These are phyloP conservation scores for Drosophila lini DNA, from an alignment of 1,140 invertebrate species.

Conservation along the genomic window DNA sequence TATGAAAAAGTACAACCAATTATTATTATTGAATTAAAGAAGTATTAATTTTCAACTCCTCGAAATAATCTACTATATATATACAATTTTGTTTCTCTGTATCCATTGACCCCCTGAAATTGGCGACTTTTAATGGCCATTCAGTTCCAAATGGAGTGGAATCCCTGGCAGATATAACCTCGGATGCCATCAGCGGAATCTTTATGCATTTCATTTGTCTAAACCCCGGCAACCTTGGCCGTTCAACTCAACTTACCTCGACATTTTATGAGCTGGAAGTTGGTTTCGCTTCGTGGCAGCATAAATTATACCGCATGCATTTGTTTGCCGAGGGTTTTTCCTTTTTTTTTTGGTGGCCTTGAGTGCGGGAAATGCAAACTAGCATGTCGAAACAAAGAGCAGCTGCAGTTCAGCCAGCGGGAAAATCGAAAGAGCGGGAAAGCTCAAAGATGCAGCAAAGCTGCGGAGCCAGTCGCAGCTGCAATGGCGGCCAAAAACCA, in stretches of 20 bases:
- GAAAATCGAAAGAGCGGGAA: slow-evolving; percentile 24
- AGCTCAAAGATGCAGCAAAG: slow-evolving; percentile 56
- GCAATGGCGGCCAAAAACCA: slow-evolving; percentile 15
- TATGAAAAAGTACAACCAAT: no score
- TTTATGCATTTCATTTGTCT: slow-evolving; percentile 46
- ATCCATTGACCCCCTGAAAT: background rate
- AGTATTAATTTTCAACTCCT: background rate
- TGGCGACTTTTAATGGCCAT: slow-evolving; percentile 5
- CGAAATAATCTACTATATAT: background rate
- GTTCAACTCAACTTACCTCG: slow-evolving; percentile 53
- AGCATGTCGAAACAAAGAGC: slow-evolving; percentile 48
- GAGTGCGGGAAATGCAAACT: slow-evolving; percentile 50
- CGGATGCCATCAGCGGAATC: slow-evolving; percentile 13
- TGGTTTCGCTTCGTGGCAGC: slow-evolving; percentile 48
- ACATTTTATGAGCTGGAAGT: slow-evolving; percentile 57
- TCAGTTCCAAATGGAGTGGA: slow-evolving; percentile 8
- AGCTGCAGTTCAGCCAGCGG: slow-evolving; percentile 33
- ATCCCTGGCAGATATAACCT: slow-evolving; percentile 21
- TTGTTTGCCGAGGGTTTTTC: slow-evolving; percentile 26
- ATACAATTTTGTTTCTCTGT: no score
- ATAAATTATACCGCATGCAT: slow-evolving; percentile 63
- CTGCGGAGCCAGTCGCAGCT: slow-evolving; percentile 1
- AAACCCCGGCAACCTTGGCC: slow-evolving; percentile 49
- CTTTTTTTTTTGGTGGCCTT: slow-evolving; percentile 31
- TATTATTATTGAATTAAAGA: no score